phyloP scores from a whole-genome alignment of 2,113 vertebrate species.

The Nibea albiflora region DNA sequence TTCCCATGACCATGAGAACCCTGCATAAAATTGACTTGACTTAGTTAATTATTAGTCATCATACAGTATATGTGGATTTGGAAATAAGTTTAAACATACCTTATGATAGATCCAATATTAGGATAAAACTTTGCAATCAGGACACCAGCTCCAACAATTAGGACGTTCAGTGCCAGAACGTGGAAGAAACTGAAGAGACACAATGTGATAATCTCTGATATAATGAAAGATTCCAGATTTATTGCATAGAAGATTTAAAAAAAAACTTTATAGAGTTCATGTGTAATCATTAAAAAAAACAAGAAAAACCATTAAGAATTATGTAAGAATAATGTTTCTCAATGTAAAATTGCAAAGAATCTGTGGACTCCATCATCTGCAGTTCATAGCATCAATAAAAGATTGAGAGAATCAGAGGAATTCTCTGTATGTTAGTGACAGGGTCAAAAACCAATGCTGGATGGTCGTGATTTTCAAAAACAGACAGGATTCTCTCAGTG shows the following conservation, averaged over 20 bases:
- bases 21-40: too few relatives aligned
- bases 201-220: background rate
- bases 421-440: too few relatives aligned
- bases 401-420: too few relatives aligned
- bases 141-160: constrained; percentile 90
- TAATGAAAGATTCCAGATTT: background rate
- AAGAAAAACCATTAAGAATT: too few relatives aligned
- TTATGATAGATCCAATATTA: constrained; percentile 96
- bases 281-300: background rate
- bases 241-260: background rate
- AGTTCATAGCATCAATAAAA: too few relatives aligned
- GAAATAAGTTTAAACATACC: constrained; percentile 77
- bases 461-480: too few relatives aligned
- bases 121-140: constrained; percentile 93
- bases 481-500: too few relatives aligned
- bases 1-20: too few relatives aligned
- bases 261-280: background rate
- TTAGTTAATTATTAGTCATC: background rate
- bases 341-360: too few relatives aligned
- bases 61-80: background rate
- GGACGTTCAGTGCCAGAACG: constrained; percentile 88
- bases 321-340: too few relatives aligned
- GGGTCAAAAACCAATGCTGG: too few relatives aligned
- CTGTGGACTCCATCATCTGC: too few relatives aligned
- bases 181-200: constrained; percentile 86